Base-by-base conservation (phyloP, 2,113 vertebrate genomes). In the Laticauda laticaudata region DNA sequence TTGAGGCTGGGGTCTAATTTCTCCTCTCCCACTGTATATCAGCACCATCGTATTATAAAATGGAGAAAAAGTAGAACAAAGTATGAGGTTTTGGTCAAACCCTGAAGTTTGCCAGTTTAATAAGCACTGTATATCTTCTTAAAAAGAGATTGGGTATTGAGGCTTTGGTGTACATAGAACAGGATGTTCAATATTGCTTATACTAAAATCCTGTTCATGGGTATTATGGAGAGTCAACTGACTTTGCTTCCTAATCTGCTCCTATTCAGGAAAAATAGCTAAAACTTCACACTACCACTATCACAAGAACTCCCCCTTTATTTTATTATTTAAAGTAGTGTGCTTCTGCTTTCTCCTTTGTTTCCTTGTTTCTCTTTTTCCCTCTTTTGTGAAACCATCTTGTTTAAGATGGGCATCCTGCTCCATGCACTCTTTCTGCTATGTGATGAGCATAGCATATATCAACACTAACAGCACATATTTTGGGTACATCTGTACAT, bases 211-310 rank as follows among this genome's bases (percentile, higher is more conserved):
- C 59, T 95, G 94, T 3, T 39, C 4, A 5, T n/a, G 75, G 92
- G 86, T 93, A 81, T 92, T 95, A 92, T 89, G 34, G 61, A 75
- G 21, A 0, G 48, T 54, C 55, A 90, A 43, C 24, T 75, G 29
- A 93, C 95, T 90, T 90, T 94, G 48, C 92, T 94, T 39, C 6
- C 6, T 20, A 34, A 92, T 94, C 64, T 94, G 75, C 24, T 90
- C 45, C 0, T 0, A 24, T 81, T 81, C 15, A 21, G 69, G 18
- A 90, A 92, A 94, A 3, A n/a, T 87, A 53, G 18, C 34, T 45
- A 43, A 93, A 91, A 24, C 7, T 3, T 9, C 61, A 69, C 64
- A 0, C 91, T 0, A 0, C 85, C 45, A 91, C 89, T 88, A 14
- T 93, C 39, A 45, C 5, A 45, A 1, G 26, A 51, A 55, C 14